Percentiles rank a stretch among this genome's conserved stretches.
Evolutionary conservation across 2,888 invertebrate species (phyloP).

Genomic region (Elegia similella): DNA sequence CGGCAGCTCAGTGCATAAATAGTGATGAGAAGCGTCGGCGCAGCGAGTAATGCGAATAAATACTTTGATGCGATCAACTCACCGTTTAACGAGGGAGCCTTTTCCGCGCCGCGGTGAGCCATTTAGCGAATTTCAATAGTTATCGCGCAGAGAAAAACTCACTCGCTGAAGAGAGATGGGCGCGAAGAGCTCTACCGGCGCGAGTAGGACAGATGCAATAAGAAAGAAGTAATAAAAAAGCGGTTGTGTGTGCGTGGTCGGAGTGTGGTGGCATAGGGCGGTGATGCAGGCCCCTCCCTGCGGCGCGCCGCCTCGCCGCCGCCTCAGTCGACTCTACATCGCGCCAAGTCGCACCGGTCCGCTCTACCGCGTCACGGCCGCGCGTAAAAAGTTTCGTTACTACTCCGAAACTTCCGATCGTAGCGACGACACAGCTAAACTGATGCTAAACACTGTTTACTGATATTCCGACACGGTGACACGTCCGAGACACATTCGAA

Average conservation of each 20-base stretch:
- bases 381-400: slow-evolving; percentile 76
- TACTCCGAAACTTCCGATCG: slow-evolving; percentile 62
- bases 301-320: slow-evolving; percentile 64
- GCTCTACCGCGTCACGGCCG: slow-evolving; percentile 47
- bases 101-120: slow-evolving; percentile 79
- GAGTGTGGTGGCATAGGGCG: slow-evolving; percentile 78
- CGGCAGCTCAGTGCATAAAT: slow-evolving; percentile 60
- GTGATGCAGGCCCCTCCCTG: slow-evolving; percentile 78
- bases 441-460: slow-evolving; percentile 30
- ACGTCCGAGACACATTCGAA: slow-evolving; percentile 28
- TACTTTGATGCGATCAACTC: slow-evolving; percentile 75
- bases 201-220: slow-evolving; percentile 69
- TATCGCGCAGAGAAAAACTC: slow-evolving; percentile 80
- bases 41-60: slow-evolving; percentile 70
- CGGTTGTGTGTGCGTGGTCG: slow-evolving; percentile 76
- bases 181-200: slow-evolving; percentile 47
- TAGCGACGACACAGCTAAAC: slow-evolving; percentile 44
- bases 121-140: slow-evolving; percentile 82
- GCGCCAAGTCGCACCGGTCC: slow-evolving; percentile 71
- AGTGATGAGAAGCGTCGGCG: slow-evolving; percentile 62
- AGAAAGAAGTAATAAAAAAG: slow-evolving; percentile 81
- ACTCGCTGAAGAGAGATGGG: slow-evolving; percentile 58
- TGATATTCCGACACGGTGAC: slow-evolving; percentile 26
- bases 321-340: slow-evolving; percentile 73
- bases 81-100: slow-evolving; percentile 79